Base-by-base conservation (phyloP, 2,888 invertebrate genomes). In the Napeogenes sylphis region DNA sequence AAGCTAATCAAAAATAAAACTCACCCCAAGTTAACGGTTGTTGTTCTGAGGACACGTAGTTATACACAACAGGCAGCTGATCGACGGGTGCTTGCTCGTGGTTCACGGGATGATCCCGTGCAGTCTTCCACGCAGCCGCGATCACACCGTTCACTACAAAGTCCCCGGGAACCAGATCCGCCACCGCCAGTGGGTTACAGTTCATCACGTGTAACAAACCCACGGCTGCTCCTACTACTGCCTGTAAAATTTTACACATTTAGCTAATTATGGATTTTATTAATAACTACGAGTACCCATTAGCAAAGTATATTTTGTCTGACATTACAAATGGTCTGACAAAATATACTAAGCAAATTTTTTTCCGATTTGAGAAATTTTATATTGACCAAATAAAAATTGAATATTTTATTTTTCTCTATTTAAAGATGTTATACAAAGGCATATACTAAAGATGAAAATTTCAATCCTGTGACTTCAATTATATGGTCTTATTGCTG, bases 141-240 rank as follows among this genome's bases (percentile, higher is more conserved):
- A 96, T 93, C 75, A 94, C 88, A 58, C 93, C 92, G 75, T 95
- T 95, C 32, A 95, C 93, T 8, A 95, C 94, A 81, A 94, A 91
- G 78, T 97, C 97, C 0, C 95, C 96, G 0, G 97, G 96, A 0
- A 97, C 94, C 63, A 96, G 91, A 79, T 96, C 95, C 0, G 95
- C 95, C 0, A 92, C 77, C 0, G 88, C 87, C 10, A 91, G 87
- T 0, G 91, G 91, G 70, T 94, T 92, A 73, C 94, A 94, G 74
- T 94, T 92, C 73, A 96, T 87, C 0, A 94, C 92, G 68, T 94
- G 93, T 13, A 96, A 83, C 0, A 96, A 88, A 0, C 96, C 96
- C 0, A 94, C 92, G 0, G 94, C 94, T 0, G 93, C 92, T 1
- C 93, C 93, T 0, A 90, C 87, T 0, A 90, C 88, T 56, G 79